Evolutionary conservation across 2,797 vertebrate species (phyloP).

Genomic region (Heteromormyrus szaboi): DNA sequence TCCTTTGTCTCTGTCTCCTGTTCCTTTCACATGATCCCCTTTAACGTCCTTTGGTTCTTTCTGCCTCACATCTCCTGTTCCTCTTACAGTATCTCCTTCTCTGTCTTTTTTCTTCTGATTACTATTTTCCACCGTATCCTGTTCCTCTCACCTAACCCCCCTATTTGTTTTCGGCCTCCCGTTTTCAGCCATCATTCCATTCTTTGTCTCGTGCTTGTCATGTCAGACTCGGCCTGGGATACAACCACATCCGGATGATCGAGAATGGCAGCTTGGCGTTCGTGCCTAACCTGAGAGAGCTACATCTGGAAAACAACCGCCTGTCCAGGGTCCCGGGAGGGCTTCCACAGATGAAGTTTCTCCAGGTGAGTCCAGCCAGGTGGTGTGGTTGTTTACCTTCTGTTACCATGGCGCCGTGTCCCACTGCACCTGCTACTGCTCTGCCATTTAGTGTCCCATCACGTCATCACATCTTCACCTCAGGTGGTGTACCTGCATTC

Average conservation of each 20-base stretch:
- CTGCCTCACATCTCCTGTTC: background rate
- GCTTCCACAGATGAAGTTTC: constrained; percentile 77
- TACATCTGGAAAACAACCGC: constrained; percentile 84
- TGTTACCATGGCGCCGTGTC: background rate
- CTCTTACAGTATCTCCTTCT: background rate
- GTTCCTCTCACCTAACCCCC: background rate
- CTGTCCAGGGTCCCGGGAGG: constrained; percentile 68
- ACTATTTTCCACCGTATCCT: background rate
- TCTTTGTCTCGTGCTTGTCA: background rate
- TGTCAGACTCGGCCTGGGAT: constrained; percentile 76
- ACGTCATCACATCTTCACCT: background rate
- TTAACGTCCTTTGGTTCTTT: background rate
- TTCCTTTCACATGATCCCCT: background rate
- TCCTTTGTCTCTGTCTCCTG: background rate
- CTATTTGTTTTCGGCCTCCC: background rate
- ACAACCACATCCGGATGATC: constrained; percentile 78
- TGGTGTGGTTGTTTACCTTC: background rate
- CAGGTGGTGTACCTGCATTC: constrained; percentile 86
- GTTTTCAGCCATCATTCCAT: background rate
- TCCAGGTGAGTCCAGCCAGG: constrained; percentile 63
- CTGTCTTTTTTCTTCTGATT: background rate
- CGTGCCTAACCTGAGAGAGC: constrained; percentile 69
- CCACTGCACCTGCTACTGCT: background rate
- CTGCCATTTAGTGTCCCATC: background rate
- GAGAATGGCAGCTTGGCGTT: constrained; percentile 79